Evolutionary conservation across 2,888 invertebrate species (phyloP), one percentile per base, ranked within the genome.

Genomic region (Eretmocerus hayati): DNA sequence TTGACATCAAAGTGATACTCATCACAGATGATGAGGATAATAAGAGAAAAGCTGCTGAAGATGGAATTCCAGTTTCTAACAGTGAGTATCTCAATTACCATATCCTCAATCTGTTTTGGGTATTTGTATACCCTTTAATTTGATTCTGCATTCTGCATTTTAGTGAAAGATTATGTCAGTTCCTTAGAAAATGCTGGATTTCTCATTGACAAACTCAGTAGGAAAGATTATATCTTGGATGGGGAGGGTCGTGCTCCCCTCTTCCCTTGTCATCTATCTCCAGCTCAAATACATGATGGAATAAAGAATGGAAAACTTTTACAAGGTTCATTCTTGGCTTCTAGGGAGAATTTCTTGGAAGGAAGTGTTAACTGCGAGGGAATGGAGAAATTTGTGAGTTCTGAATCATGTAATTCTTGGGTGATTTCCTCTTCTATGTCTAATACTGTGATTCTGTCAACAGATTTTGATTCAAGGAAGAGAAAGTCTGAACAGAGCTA

Each of bases 281-380:
- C 87, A 1, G 74, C 78, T 0, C 83, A 87, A 65, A 77, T 96
- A 16, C 85, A 91, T 52, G 76, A 78, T 1, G 92, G 92, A 0
- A 81, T 96, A 36, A 85, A 87, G 62, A 78, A 76, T 53, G 90
- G 89, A 1, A 81, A 77, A 56, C 73, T 88, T 5, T 67, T 84
- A 33, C 92, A 89, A 66, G 95, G 94, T 1, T 81, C 84, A 1
- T 90, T 88, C 64, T 77, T 82, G 63, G 89, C 93, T 0, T 93
- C 92, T 1, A 77, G 90, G 43, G 94, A 95, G 63, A 99, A 97
- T 72, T 96, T 89, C 66, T 75, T 95, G 13, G 97, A 99, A 72
- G 97, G 92, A 9, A 83, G 79, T 53, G 90, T 91, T 8, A 84
- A 80, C 67, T 83, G 91, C 2, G 88, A 87, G 62, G 81, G 82